These are phyloP conservation scores for Sarotherodon lohbergeri DNA, from an alignment of 2,113 vertebrate species.

Conservation along the genomic window DNA sequence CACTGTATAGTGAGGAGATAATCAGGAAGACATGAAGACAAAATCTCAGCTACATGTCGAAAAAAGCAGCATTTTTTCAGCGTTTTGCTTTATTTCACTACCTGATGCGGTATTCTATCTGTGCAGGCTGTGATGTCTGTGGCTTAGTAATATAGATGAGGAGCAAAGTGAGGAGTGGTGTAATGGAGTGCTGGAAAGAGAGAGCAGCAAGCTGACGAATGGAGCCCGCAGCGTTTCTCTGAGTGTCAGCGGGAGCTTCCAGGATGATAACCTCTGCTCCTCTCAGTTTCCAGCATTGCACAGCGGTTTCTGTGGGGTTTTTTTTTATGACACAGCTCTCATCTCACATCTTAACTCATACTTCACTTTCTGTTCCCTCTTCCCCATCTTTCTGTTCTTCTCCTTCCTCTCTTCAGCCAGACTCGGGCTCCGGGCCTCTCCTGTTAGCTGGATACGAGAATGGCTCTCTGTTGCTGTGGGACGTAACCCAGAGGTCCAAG, in stretches of 20 bases:
- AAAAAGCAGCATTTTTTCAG: background rate
- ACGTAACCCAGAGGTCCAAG: conserved; percentile 74
- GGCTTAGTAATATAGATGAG: conserved; percentile 57
- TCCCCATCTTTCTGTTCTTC: background rate
- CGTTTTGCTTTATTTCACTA: background rate
- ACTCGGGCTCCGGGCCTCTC: conserved; percentile 68
- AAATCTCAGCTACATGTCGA: fast-evolving
- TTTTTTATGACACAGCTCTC: background rate
- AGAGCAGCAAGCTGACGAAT: conserved; percentile 61
- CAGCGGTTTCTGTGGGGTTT: conserved; percentile 15
- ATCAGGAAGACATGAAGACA: background rate
- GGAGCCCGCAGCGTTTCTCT: conserved; percentile 34
- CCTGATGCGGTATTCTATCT: background rate
- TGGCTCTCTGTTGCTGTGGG: conserved; percentile 89
- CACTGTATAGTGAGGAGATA: background rate
- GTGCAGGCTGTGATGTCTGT: background rate
- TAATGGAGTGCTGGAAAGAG: conserved; percentile 63
- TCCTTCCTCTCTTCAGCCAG: conserved; percentile 64
- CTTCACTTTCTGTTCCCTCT: background rate
- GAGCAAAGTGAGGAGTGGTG: conserved; percentile 65
- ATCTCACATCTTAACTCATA: background rate
- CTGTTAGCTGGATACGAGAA: conserved; percentile 91
- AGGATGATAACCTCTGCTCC: conserved; percentile 72
- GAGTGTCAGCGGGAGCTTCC: conserved; percentile 58
- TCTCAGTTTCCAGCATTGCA: conserved; percentile 23